These are phyloP conservation scores for Idaea dimidiata DNA, from an alignment of 2,888 invertebrate genomes.

Conservation along the genomic window DNA sequence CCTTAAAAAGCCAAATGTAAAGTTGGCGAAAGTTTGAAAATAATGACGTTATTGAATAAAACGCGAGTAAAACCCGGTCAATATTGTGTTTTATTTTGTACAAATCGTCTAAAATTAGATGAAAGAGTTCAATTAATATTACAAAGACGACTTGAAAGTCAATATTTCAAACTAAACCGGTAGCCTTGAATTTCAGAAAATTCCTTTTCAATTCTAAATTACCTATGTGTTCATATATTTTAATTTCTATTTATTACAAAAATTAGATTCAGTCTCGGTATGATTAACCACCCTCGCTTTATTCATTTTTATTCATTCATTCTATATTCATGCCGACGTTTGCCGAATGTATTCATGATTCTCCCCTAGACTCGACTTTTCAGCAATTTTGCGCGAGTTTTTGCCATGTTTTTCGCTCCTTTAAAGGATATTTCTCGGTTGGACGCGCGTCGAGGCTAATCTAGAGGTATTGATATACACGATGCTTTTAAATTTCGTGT, in stretches of 20 bases:
- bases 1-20: too few relatives aligned
- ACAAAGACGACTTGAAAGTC: too few relatives aligned
- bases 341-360: conserved; percentile 21
- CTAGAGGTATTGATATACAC: conserved; percentile 66
- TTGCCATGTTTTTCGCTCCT: conserved; percentile 48
- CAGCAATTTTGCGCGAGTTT: conserved; percentile 37
- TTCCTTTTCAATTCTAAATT: background rate
- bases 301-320: conserved; percentile 70
- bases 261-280: conserved; percentile 58
- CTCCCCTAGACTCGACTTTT: conserved; percentile 23
- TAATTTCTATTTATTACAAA: conserved; percentile 39
- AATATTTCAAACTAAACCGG: too few relatives aligned
- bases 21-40: too few relatives aligned
- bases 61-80: too few relatives aligned
- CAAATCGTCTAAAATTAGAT: too few relatives aligned
- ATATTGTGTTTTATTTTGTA: too few relatives aligned
- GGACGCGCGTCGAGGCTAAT: conserved; percentile 50
- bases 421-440: conserved; percentile 47
- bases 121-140: too few relatives aligned
- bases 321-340: conserved; percentile 66
- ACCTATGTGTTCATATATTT: conserved; percentile 31
- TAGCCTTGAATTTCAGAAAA: too few relatives aligned
- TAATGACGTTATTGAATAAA: too few relatives aligned
- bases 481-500: background rate
- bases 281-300: conserved; percentile 61